Conservation (phyloP, 2,888 invertebrate genomes). For the Plutella xylostella region DNA sequence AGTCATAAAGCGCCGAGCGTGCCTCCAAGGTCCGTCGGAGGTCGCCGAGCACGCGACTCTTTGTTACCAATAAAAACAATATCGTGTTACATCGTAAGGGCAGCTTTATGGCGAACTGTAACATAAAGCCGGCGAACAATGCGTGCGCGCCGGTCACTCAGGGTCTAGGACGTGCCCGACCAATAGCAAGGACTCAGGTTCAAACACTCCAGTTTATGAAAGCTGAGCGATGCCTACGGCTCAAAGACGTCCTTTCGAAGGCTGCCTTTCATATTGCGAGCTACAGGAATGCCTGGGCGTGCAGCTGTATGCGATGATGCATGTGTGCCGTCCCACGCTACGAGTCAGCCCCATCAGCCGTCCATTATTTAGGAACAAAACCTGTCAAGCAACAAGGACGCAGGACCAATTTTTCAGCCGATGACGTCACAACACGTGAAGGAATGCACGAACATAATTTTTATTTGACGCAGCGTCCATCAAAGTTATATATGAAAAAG, state of each 20-base stretch:
- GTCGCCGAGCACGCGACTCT: slow-evolving; percentile 24
- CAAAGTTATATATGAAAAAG: neutral
- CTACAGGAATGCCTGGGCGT: no score
- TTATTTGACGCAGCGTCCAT: neutral
- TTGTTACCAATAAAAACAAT: slow-evolving; percentile 40
- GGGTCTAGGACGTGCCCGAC: slow-evolving; percentile 10
- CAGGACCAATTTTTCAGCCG: no score
- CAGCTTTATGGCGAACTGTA: slow-evolving; percentile 40
- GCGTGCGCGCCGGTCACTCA: slow-evolving; percentile 20
- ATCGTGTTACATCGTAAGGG: slow-evolving; percentile 39
- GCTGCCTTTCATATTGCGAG: no score
- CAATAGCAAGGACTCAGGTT: no score
- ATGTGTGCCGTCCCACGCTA: no score
- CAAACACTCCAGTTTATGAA: no score
- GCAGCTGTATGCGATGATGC: no score
- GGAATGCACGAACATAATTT: neutral
- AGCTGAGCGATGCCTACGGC: no score
- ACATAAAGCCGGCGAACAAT: slow-evolving; percentile 29
- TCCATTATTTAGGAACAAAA: no score
- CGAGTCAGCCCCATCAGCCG: no score
- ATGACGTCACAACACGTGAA: neutral
- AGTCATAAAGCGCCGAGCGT: no score
- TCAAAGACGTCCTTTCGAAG: slow-evolving; percentile 17
- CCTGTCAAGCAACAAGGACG: no score
- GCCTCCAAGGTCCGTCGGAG: slow-evolving; percentile 49